Evolutionary conservation across 2,888 invertebrate species (phyloP), one percentile per base, ranked within the genome.

Genomic region (Euproctis similis): DNA sequence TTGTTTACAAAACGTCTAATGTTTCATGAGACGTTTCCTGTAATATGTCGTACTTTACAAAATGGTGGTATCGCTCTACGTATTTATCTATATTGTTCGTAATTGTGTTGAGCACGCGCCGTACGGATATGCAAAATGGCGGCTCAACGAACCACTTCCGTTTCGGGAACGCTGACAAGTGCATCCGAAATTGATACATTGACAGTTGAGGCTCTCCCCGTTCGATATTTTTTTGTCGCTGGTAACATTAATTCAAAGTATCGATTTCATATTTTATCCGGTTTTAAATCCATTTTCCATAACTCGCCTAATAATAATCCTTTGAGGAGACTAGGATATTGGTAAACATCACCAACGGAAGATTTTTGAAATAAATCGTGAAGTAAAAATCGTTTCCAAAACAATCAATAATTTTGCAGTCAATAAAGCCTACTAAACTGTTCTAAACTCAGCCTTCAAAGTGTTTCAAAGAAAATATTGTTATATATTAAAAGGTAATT

Each of bases 91-190:
- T 39, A 44, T 61, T 58, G 60, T 53, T 36, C 35, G 37, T 52
- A 64, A 62, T 60, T 53, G 58, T 45, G 33, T 33, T 45, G 59
- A 64, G 64, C 64, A 65, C 68, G 66, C 59, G 63, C 39, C 43
- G 53, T 48, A 52, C 61, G 61, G 64, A 65, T n/a, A n/a, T 64
- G 59, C 62, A 61, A 70, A 60, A 66, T 61, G 70, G 64, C 63
- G 49, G 50, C 62, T 46, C 59, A 72, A 69, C 68, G 59, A 63
- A 60, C 58, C 59, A 49, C 69, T 68, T 73, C 76, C 75, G 68
- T 49, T 46, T 36, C n/a, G 27, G 36, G 64, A 66, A 61, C 42
- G 27, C 69, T 46, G 56, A 64, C 70, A 68, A 74, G 70, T 75
- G 75, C 72, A 59, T 55, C 48, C 53, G 62, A 64, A 51, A 61